Conservation (phyloP, 23 tunicate species). For the Botrylloides violaceus region DNA sequence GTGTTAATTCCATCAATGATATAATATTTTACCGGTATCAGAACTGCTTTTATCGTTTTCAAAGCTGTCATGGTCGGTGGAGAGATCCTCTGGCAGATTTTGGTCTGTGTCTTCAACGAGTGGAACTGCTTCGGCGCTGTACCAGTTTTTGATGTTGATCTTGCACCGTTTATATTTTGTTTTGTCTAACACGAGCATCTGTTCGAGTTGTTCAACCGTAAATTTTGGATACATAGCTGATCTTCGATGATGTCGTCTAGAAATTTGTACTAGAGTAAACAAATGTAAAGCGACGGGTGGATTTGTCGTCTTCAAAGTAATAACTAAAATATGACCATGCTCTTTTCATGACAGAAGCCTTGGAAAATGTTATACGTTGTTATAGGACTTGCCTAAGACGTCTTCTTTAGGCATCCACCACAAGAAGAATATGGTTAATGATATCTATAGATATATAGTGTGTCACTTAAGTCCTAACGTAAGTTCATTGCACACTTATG, state of each 20-base stretch:
- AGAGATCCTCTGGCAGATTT: neutral
- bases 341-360: neutral
- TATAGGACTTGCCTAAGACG: too few species aligned
- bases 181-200: conserved; percentile 9
- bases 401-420: too few species aligned
- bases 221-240: conserved; percentile 20
- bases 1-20: too few species aligned
- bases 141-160: conserved; percentile 29
- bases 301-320: too few species aligned
- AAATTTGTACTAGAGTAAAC: neutral
- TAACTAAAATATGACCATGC: too few species aligned
- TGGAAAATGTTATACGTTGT: too few species aligned
- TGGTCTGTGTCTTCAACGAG: conserved; percentile 10
- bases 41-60: too few species aligned
- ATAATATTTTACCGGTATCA: too few species aligned
- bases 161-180: conserved; percentile 33
- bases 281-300: neutral
- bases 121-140: conserved; percentile 41
- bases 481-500: too few species aligned
- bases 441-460: too few species aligned
- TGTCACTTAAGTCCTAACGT: too few species aligned
- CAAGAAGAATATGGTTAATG: too few species aligned
- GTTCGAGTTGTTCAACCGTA: conserved; percentile 28
- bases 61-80: neutral
- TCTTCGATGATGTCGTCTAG: neutral